Base-by-base conservation (phyloP, 1,140 invertebrate genomes). In the Drosophila ananassae region DNA sequence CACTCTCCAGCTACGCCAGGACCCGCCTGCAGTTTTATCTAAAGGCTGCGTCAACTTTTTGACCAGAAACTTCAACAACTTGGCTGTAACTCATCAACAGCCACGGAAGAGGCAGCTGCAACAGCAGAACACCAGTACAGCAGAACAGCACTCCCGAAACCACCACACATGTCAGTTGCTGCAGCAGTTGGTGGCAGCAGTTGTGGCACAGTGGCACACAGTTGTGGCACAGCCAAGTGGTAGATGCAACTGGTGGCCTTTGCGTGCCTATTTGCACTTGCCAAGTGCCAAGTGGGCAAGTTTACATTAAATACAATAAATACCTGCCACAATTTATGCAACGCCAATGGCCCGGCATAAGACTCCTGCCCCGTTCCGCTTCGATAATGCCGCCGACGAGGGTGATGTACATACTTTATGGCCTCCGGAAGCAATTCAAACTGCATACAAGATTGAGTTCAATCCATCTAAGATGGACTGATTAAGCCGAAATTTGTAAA, bases 241-340 rank as follows among this genome's bases (percentile, higher is more conserved):
- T 37, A 59, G 59, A 73, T 63, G 80, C 81, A 84, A 84, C 80
- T 85, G 39, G 80, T 84, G 81, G 80, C 73, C 66, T 62, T 84
- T 84, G 80, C 81, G 80, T 84, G 80, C 81, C 77, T 77, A 77
- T 84, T 84, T 84, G 80, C 81, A 85, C 52, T 84, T 84, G 80
- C 51, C 60, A 77, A 80, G 81, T 83, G 79, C 24, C 79, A 82
- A 82, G 79, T 79, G 80, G 81, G 80, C 81, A 84, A 85, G 81
- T 85, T 84, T 85, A 85, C 73, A 85, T 84, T 84, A 84, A 84
- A 77, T 80, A 84, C 81, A 84, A 85, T 80, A 85, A 85, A 84
- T 84, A 64, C 77, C 76, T 62, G 67, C 73, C 81, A 85, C 81
- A 80, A 85, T 80, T 83, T 85, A 83, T 85, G 81, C 77, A 82